Percentiles rank a stretch among this genome's conserved stretches.
Evolutionary conservation across 1,140 invertebrate genomes (phyloP).

Genomic region (Telenomus remus): DNA sequence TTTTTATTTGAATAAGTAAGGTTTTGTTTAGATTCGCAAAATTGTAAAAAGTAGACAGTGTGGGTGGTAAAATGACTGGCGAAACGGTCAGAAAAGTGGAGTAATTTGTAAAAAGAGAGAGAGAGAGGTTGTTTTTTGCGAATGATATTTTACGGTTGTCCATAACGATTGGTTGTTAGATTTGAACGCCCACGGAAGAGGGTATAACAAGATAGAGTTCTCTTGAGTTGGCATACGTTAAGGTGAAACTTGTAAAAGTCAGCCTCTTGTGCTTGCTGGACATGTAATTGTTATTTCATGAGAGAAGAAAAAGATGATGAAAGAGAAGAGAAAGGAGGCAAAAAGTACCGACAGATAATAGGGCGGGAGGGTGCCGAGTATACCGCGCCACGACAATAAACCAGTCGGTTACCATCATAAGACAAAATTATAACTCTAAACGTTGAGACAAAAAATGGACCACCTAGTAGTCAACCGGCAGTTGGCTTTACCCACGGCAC

Average conservation of each 20-base stretch:
- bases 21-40: too few species aligned
- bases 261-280: slow-evolving; percentile 60
- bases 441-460: slow-evolving; percentile 18
- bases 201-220: slow-evolving; percentile 64
- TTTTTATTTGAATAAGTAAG: too few species aligned
- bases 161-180: slow-evolving; percentile 63
- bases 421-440: slow-evolving; percentile 34
- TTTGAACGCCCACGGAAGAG: slow-evolving; percentile 68
- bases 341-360: slow-evolving; percentile 42
- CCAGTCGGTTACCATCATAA: slow-evolving; percentile 22
- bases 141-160: slow-evolving; percentile 69
- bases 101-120: slow-evolving; percentile 48
- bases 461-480: slow-evolving; percentile 18
- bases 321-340: slow-evolving; percentile 45
- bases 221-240: slow-evolving; percentile 36
- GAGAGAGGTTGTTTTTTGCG: slow-evolving; percentile 63
- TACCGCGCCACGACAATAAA: slow-evolving; percentile 15
- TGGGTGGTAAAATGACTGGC: too few species aligned
- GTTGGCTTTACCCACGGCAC: background rate
- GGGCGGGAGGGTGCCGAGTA: slow-evolving; percentile 31
- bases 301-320: slow-evolving; percentile 58
- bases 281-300: slow-evolving; percentile 69
- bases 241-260: slow-evolving; percentile 63
- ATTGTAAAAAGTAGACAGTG: too few species aligned
- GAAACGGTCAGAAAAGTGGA: slow-evolving; percentile 18